Conservation (phyloP, 2,113 vertebrate species). For the Rhynchopsitta pachyrhyncha region DNA sequence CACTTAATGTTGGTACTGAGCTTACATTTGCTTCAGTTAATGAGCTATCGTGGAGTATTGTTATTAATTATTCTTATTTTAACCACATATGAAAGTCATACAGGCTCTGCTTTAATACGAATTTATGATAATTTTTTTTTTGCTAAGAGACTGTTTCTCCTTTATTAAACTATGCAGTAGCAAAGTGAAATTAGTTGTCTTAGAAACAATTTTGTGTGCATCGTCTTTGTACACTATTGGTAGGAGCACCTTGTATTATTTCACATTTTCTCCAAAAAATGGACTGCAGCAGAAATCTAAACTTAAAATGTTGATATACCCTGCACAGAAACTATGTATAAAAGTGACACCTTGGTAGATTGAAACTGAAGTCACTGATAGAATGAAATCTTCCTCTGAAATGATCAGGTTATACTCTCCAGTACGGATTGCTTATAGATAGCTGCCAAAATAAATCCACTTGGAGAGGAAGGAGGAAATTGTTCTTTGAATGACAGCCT, state of each 20-base stretch:
- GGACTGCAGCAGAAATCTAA: neutral
- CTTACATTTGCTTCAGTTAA: neutral
- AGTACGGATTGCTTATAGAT: neutral
- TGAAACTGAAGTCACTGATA: neutral
- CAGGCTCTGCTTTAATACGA: neutral
- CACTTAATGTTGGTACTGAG: neutral
- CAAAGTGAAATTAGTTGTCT: neutral
- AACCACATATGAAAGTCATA: neutral
- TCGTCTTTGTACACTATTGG: neutral
- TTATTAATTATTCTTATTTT: conserved; percentile 30
- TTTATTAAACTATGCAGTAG: neutral
- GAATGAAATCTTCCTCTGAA: neutral
- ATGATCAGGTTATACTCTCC: neutral
- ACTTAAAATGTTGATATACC: neutral
- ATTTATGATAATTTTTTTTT: neutral
- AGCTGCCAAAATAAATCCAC: neutral
- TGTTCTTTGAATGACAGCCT: neutral
- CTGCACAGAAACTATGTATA: neutral
- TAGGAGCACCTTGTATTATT: neutral
- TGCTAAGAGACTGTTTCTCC: neutral
- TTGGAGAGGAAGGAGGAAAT: neutral
- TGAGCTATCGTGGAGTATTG: neutral
- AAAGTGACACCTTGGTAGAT: neutral
- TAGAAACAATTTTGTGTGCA: neutral
- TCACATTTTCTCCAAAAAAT: neutral